Evolutionary conservation across 2,888 invertebrate species (phyloP).

Genomic region (Halictus ligatus): DNA sequence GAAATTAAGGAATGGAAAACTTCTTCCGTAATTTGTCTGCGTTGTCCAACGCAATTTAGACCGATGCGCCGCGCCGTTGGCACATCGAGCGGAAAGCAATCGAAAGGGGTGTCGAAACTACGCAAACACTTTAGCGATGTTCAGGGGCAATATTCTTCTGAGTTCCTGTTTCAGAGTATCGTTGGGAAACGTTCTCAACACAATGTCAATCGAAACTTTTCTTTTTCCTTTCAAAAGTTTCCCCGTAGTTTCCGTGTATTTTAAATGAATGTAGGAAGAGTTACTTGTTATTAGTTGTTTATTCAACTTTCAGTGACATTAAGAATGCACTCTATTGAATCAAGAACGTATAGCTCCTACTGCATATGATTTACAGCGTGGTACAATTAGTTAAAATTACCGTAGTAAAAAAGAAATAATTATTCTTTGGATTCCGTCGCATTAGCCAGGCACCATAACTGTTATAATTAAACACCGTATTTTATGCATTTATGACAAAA

Average conservation of each 20-base stretch:
- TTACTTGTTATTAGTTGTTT: neutral
- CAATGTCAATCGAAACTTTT: neutral
- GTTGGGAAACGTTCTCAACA: neutral
- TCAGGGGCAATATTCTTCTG: neutral
- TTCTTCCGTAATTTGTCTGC: conserved; percentile 19
- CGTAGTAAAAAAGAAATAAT: too few relatives aligned
- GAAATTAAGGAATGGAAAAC: conserved; percentile 34
- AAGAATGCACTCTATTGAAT: neutral
- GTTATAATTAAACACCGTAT: too few relatives aligned
- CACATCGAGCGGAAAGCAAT: neutral
- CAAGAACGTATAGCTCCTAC: too few relatives aligned
- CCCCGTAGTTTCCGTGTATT: neutral
- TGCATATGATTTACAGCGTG: too few relatives aligned
- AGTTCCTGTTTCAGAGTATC: neutral
- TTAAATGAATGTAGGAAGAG: neutral
- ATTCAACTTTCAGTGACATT: neutral
- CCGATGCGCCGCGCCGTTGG: neutral
- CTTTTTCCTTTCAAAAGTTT: neutral
- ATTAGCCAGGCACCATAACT: too few relatives aligned
- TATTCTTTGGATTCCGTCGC: too few relatives aligned
- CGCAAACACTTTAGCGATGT: neutral
- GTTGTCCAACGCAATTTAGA: conserved; percentile 33
- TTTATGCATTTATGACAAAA: too few relatives aligned
- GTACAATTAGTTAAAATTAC: too few relatives aligned
- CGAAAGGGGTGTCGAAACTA: neutral